Base-by-base conservation (phyloP, 2,888 invertebrate species). In the Vandiemenella viatica region DNA sequence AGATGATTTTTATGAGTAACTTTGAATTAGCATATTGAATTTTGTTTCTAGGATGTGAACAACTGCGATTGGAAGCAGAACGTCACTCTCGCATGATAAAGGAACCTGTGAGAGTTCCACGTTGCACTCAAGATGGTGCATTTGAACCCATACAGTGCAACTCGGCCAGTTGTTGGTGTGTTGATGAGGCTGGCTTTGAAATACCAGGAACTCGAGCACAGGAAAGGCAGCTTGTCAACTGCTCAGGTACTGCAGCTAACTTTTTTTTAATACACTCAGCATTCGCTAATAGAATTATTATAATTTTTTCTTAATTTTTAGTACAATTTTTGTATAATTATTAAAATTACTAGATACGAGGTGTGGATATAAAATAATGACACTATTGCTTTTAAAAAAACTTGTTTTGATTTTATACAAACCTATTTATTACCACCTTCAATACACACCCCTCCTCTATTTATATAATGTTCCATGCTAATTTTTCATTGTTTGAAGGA, bases 1-100 rank as follows among this genome's bases (percentile, higher is more conserved):
- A n/a, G n/a, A n/a, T n/a, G n/a, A n/a, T n/a, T n/a, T n/a, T n/a
- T n/a, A n/a, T n/a, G n/a, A n/a, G n/a, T n/a, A n/a, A n/a, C n/a
- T n/a, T n/a, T n/a, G n/a, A n/a, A n/a, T n/a, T n/a, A n/a, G n/a
- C n/a, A n/a, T n/a, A n/a, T n/a, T n/a, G n/a, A n/a, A n/a, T n/a
- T n/a, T n/a, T n/a, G n/a, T n/a, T 57, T 59, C 7, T 72, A 65
- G 80, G 79, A 55, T 83, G 83, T 59, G 78, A 82, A 59, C 79
- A 80, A 54, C 62, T 79, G 62, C 71, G 76, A 32, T 66, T 74
- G 53, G 76, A 77, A 57, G 70, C 84, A 59, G 60, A 75, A 56
- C 61, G 84, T 63, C 63, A 78, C 55, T 73, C 79, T 1, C 76
- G 79, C 45, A 70, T 76, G 1, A 61, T 80, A 21, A 73, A 71